Evolutionary conservation across 2,888 invertebrate species (phyloP).

Genomic region (Heliconius hortense): DNA sequence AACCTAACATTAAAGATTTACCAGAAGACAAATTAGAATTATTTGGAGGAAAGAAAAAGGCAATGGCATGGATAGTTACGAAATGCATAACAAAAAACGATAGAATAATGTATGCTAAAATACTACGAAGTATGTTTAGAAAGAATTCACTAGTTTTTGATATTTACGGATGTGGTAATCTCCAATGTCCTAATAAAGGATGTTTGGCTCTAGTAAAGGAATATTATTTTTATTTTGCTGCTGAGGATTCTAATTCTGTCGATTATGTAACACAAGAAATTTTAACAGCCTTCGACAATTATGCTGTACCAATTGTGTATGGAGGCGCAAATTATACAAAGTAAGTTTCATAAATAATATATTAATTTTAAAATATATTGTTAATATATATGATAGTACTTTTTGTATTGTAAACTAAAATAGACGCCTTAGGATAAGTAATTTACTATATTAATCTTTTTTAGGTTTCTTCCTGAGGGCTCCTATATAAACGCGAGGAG

Average conservation of each 20-base stretch:
- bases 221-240: constrained; percentile 67
- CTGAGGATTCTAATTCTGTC: constrained; percentile 55
- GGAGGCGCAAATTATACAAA: constrained; percentile 84
- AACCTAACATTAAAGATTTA: constrained; percentile 31
- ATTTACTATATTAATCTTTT: constrained; percentile 33
- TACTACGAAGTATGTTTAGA: constrained; percentile 68
- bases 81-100: constrained; percentile 50
- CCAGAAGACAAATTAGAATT: constrained; percentile 48
- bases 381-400: not conserved
- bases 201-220: constrained; percentile 53
- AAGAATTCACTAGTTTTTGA: constrained; percentile 63
- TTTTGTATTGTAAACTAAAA: not conserved
- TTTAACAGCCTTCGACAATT: constrained; percentile 74
- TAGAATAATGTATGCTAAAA: constrained; percentile 48
- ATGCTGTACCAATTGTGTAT: constrained; percentile 84
- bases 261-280: constrained; percentile 69
- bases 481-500: constrained; percentile 60
- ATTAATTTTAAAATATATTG: not conserved
- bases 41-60: constrained; percentile 45
- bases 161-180: constrained; percentile 67
- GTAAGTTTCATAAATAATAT: constrained; percentile 55
- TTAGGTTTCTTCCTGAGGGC: constrained; percentile 65
- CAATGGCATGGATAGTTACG: constrained; percentile 49
- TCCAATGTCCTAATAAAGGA: constrained; percentile 51
- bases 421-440: not conserved